A percentile compares a stretch with the other conserved stretches of the same genome.
These are phyloP conservation scores for Heterochromis multidens DNA, from an alignment of 2,113 vertebrate species.

Conservation along the genomic window DNA sequence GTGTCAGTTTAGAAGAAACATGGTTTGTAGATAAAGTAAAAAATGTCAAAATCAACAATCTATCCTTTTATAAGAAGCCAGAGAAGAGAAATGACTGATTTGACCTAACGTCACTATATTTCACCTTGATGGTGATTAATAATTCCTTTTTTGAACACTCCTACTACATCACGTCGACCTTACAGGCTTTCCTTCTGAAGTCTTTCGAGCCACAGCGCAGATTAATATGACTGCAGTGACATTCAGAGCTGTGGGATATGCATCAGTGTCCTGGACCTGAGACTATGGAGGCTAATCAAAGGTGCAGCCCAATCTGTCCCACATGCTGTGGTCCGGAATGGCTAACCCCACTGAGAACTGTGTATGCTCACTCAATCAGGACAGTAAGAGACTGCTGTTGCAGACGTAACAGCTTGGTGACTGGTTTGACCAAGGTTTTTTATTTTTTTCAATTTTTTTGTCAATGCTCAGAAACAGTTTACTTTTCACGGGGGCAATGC, in stretches of 20 bases:
- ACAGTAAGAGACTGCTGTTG: background rate
- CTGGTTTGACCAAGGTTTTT: background rate
- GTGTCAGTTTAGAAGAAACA: background rate
- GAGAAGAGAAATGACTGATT: constrained; percentile 12
- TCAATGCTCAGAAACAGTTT: constrained; percentile 17
- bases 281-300: constrained; percentile 39
- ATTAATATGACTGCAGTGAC: constrained; percentile 56
- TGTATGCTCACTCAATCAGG: constrained; percentile 40
- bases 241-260: constrained; percentile 40
- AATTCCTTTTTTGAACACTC: constrained; percentile 28
- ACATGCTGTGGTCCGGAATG: constrained; percentile 51
- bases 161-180: constrained; percentile 24
- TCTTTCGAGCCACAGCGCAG: constrained; percentile 8
- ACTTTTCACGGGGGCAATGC: background rate
- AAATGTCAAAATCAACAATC: background rate
- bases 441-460: background rate
- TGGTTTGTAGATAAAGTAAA: background rate
- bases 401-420: constrained; percentile 2
- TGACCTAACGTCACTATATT: constrained; percentile 12
- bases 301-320: constrained; percentile 49
- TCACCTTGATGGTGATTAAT: constrained; percentile 28
- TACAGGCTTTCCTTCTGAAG: constrained; percentile 25
- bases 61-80: background rate
- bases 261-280: constrained; percentile 39
- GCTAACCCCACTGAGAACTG: constrained; percentile 42